These are phyloP conservation scores for Strix uralensis DNA, from an alignment of 2,113 vertebrate species.

Conservation along the genomic window DNA sequence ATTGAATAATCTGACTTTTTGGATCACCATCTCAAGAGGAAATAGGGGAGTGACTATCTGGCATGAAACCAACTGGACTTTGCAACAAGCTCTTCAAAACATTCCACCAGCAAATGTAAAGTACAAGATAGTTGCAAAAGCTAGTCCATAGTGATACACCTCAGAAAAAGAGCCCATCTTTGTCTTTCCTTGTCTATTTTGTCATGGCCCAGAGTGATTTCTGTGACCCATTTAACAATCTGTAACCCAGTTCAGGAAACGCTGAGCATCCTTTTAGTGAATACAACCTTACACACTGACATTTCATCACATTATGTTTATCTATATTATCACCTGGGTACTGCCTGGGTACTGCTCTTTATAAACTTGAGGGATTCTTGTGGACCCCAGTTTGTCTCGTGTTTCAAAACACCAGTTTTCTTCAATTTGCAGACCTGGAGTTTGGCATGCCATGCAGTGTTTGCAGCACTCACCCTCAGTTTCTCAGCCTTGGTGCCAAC, in stretches of 20 bases:
- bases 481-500: not conserved
- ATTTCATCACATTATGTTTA: not conserved
- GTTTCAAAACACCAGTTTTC: not conserved
- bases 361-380: not conserved
- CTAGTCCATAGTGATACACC: not conserved
- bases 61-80: not conserved
- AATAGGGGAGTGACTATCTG: not conserved
- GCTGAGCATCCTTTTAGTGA: not conserved
- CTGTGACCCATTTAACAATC: not conserved
- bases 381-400: not conserved
- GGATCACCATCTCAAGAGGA: not conserved
- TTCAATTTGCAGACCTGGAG: not conserved
- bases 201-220: not conserved
- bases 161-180: rapidly evolving
- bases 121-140: rapidly evolving
- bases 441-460: rapidly evolving
- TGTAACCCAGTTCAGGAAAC: not conserved
- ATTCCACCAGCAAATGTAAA: not conserved
- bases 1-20: not conserved
- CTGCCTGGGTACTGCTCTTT: not conserved
- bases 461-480: not conserved
- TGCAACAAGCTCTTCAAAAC: not conserved
- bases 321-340: not conserved
- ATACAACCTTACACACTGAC: not conserved
- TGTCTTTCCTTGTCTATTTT: not conserved